Evolutionary conservation across 1,140 invertebrate species (phyloP).

Genomic region (Drosophila ficusphila): DNA sequence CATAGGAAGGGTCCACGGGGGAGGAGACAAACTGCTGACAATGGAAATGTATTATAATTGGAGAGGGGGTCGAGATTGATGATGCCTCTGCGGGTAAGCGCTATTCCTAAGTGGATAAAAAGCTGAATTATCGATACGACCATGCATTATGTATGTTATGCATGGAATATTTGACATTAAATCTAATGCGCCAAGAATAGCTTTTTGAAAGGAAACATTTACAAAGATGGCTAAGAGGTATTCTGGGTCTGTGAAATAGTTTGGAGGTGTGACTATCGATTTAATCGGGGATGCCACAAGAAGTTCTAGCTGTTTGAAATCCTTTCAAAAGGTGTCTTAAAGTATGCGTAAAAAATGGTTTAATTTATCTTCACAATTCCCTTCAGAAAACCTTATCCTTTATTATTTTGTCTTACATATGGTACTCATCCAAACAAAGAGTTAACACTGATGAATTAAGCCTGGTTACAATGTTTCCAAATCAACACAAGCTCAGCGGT

Average conservation of each 20-base stretch:
- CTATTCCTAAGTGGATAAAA: constrained; percentile 48
- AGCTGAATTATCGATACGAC: constrained; percentile 37
- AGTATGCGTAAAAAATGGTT: too few relatives aligned
- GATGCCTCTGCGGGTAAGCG: constrained; percentile 26
- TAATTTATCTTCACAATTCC: too few relatives aligned
- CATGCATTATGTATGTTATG: constrained; percentile 6
- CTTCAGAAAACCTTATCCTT: too few relatives aligned
- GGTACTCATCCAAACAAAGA: too few relatives aligned
- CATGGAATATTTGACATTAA: not conserved
- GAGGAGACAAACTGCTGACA: constrained; percentile 38
- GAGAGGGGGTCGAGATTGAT: constrained; percentile 39
- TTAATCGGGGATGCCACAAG: too few relatives aligned
- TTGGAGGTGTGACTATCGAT: too few relatives aligned
- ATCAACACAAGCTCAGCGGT: constrained; percentile 79
- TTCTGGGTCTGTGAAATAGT: too few relatives aligned
- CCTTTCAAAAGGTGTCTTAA: too few relatives aligned
- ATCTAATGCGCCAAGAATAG: not conserved
- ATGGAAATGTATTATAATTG: constrained; percentile 49
- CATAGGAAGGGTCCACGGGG: constrained; percentile 9
- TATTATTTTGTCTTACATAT: not conserved
- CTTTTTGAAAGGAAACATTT: not conserved
- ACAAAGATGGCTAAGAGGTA: not conserved
- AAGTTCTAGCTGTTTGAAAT: too few relatives aligned
- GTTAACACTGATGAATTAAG: too few relatives aligned
- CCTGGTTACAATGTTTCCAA: too few relatives aligned